Base-by-base conservation (phyloP, 2,113 vertebrate species). In the Forbesichthys agassizii region DNA sequence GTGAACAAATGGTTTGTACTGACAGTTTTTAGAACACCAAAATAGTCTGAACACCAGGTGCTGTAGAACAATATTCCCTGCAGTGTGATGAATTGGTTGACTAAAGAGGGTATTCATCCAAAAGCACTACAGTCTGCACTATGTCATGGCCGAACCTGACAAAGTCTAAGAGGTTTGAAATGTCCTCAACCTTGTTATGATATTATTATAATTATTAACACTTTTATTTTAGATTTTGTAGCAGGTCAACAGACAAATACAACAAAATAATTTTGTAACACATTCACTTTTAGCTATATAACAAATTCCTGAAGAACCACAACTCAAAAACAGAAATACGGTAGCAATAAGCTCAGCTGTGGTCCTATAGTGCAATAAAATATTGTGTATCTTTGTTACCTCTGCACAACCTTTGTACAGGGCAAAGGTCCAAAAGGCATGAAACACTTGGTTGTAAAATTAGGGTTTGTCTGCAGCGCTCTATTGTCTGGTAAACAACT, bases 31-130 rank as follows among this genome's bases (percentile, higher is more conserved):
- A 88, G 73, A 86, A 84, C 82, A 87, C 86, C 86, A 84, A 91
- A 90, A 92, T 87, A 90, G 88, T 86, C 83, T 77, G 88, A 89
- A 92, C 92, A 92, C 91, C 92, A 92, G 91, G 92, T 93, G 92
- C 89, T 91, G 88, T 83, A 88, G 84, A 91, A 91, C 91, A 91
- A 90, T 91, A 90, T 91, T 91, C 92, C 92, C 92, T 88, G 91
- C 90, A 84, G 92, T 86, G 90, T 93, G 91, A 93, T 92, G 89
- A 92, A 93, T 93, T 89, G 91, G 88, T 91, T 82, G 84, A 91
- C 90, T 92, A 92, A 92, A 92, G 91, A 89, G 89, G 88, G 89
- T 90, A 90, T 91, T 92, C 91, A 91, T 92, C 91, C 90, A 90
- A 92, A 90, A 89, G 74, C 82, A 86, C 82, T 81, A 67, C 81